phyloP scores from a whole-genome alignment of 2,113 vertebrate species.

The Antigone vipio region DNA sequence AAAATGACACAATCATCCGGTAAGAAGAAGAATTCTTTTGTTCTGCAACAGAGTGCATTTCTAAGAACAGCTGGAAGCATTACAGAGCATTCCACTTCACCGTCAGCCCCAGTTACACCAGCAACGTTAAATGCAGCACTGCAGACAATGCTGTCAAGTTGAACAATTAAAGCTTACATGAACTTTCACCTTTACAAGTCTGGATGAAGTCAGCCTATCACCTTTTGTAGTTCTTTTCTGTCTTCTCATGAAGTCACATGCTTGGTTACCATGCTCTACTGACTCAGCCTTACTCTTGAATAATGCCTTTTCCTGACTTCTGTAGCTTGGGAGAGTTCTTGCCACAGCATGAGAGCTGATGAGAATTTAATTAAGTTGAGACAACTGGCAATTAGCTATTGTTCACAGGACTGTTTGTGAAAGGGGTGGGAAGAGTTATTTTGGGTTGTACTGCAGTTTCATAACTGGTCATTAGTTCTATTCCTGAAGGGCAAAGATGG shows the following conservation, averaged over 20 bases:
- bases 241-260: not conserved
- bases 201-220: not conserved
- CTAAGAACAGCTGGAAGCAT: conserved; percentile 20
- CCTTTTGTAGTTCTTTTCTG: not conserved
- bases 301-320: not conserved
- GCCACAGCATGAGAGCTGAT: not conserved
- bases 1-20: not conserved
- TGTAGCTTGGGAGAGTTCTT: not conserved
- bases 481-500: conserved; percentile 20
- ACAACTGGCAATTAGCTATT: conserved; percentile 50
- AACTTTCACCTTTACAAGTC: conserved; percentile 35
- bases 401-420: conserved; percentile 30
- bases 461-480: conserved; percentile 38
- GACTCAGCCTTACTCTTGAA: not conserved
- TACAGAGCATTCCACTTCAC: not conserved
- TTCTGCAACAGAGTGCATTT: not conserved
- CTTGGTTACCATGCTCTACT: not conserved
- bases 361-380: conserved; percentile 27
- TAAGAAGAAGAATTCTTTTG: not conserved
- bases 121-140: not conserved
- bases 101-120: not conserved
- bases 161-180: conserved; percentile 35
- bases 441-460: conserved; percentile 56
- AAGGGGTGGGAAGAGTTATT: conserved; percentile 58
- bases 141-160: conserved; percentile 10